Evolutionary conservation across 2,888 invertebrate species (phyloP).

Genomic region (Phengaris alcon): DNA sequence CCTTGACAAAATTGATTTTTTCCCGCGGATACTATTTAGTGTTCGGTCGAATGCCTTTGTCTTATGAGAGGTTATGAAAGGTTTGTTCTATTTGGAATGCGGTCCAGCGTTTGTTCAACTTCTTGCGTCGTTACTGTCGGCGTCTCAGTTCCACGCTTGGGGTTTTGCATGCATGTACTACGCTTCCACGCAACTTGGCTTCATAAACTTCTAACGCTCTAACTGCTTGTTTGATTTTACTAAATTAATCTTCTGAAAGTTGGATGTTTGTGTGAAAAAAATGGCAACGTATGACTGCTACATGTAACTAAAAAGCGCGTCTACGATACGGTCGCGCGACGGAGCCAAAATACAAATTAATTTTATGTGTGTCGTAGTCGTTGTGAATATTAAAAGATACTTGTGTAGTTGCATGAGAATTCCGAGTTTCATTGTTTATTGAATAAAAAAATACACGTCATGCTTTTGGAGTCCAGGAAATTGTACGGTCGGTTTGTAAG

Average conservation of each 20-base stretch:
- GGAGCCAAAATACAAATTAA: conserved; percentile 51
- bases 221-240: conserved; percentile 33
- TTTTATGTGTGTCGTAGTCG: conserved; percentile 41
- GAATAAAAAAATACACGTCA: conserved; percentile 7
- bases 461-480: conserved; percentile 44
- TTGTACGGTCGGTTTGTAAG: conserved; percentile 47
- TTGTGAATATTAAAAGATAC: conserved; percentile 24
- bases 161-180: conserved; percentile 21
- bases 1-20: too few relatives aligned
- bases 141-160: conserved; percentile 46
- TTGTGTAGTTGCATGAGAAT: conserved; percentile 27
- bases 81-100: conserved; percentile 48
- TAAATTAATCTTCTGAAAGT: conserved; percentile 54
- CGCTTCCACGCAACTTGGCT: conserved; percentile 19
- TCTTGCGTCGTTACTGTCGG: conserved; percentile 37
- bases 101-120: conserved; percentile 61
- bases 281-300: conserved; percentile 56
- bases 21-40: not conserved
- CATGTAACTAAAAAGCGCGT: conserved; percentile 49
- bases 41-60: not conserved
- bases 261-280: conserved; percentile 61
- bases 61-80: conserved; percentile 56
- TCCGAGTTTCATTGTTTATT: conserved; percentile 4
- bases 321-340: conserved; percentile 37
- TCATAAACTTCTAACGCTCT: conserved; percentile 20